Evolutionary conservation across 2,888 invertebrate genomes (phyloP).

Genomic region (Microplitis manilae): DNA sequence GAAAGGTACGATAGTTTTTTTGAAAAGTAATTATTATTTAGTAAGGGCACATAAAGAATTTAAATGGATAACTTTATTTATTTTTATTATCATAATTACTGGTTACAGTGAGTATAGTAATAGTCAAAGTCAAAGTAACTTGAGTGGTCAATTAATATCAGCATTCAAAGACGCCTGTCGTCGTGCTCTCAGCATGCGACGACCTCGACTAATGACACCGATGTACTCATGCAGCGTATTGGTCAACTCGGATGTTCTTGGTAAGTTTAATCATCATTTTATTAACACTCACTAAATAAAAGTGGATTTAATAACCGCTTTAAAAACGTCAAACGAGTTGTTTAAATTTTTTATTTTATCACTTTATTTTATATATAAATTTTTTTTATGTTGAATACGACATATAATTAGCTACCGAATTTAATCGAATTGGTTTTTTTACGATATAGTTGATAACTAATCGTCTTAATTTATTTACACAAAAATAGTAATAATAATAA

Average conservation of each 20-base stretch:
- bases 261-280: slow-evolving; percentile 75
- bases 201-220: slow-evolving; percentile 93
- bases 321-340: neutral
- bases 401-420: neutral
- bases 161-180: slow-evolving; percentile 90
- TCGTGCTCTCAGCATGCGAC: slow-evolving; percentile 89
- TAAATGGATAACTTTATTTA: slow-evolving; percentile 4
- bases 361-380: neutral
- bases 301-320: neutral
- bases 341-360: neutral
- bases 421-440: neutral
- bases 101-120: slow-evolving; percentile 54
- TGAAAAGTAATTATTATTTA: neutral
- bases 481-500: neutral
- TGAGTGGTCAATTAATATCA: slow-evolving; percentile 91
- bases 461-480: neutral
- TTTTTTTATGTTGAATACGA: neutral
- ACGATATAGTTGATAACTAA: neutral
- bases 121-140: slow-evolving; percentile 69
- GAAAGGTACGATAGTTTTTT: neutral
- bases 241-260: slow-evolving; percentile 89
- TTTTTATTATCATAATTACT: slow-evolving; percentile 48
- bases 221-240: slow-evolving; percentile 91
- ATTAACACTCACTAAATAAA: neutral
- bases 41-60: neutral